These are phyloP conservation scores for Bellardia pandia DNA, from an alignment of 2,888 invertebrate genomes.

Conservation along the genomic window DNA sequence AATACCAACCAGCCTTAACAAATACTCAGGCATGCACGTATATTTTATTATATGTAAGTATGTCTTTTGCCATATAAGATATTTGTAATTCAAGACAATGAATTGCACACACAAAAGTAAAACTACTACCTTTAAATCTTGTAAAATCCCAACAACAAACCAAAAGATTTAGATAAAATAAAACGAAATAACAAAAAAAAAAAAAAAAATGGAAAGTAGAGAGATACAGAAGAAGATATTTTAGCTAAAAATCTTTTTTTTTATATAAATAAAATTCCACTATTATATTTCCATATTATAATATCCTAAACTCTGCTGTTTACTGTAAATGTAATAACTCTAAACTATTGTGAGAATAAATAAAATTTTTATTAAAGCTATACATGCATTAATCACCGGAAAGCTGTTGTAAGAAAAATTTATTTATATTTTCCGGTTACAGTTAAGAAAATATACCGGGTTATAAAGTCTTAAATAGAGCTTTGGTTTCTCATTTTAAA, in stretches of 20 bases:
- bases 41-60: background rate
- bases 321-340: background rate
- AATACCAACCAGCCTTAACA: conserved; percentile 36
- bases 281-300: too few relatives aligned
- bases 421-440: conserved; percentile 43
- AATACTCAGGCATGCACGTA: background rate
- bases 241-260: too few relatives aligned
- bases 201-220: too few relatives aligned
- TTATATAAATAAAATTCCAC: too few relatives aligned
- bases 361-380: background rate
- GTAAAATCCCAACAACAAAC: background rate
- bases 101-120: background rate
- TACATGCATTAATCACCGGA: conserved; percentile 12
- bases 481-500: background rate
- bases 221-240: too few relatives aligned
- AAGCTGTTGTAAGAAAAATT: conserved; percentile 29
- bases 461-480: background rate
- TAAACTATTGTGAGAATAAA: background rate
- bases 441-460: background rate
- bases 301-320: too few relatives aligned
- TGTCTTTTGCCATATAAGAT: background rate
- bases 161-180: background rate
- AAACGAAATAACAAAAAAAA: background rate
- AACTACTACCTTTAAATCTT: background rate
- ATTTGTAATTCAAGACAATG: conserved; percentile 9